Percentiles rank a stretch among this genome's conserved stretches.
phyloP scores from a whole-genome alignment of 2,888 invertebrate genomes.

The Agelastica alni region DNA sequence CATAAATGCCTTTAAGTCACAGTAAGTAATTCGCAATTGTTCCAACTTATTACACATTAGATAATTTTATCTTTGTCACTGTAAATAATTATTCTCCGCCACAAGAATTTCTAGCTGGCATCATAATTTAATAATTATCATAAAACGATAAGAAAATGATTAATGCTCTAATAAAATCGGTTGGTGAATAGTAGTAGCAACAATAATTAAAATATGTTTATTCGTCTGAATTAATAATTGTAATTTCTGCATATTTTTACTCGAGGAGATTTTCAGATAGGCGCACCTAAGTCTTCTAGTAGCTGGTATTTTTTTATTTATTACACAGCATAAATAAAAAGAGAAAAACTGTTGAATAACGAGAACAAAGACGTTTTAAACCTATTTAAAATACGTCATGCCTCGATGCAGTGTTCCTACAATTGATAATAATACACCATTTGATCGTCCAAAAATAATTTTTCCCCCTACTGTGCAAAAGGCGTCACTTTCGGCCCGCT shows the following conservation, averaged over 20 bases:
- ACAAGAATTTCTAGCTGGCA: conserved; percentile 27
- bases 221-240: conserved; percentile 24
- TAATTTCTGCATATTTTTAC: conserved; percentile 16
- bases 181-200: conserved; percentile 28
- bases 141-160: conserved; percentile 34
- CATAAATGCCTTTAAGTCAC: conserved; percentile 18
- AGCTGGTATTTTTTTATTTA: too few species aligned
- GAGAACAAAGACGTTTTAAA: too few species aligned
- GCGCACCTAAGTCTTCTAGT: too few species aligned
- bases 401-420: too few species aligned
- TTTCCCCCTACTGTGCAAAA: too few species aligned
- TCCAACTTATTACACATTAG: conserved; percentile 35
- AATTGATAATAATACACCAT: too few species aligned
- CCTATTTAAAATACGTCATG: too few species aligned
- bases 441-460: too few species aligned
- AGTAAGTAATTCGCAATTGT: conserved; percentile 27
- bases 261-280: conserved; percentile 16
- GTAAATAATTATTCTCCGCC: conserved; percentile 28
- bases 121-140: conserved; percentile 35
- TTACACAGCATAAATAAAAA: too few species aligned
- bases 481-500: too few species aligned
- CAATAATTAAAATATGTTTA: conserved; percentile 33
- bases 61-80: conserved; percentile 33
- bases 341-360: too few species aligned
- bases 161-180: conserved; percentile 29